Evolutionary conservation across 1,140 invertebrate genomes (phyloP).

Genomic region (Sinonovacula constricta): DNA sequence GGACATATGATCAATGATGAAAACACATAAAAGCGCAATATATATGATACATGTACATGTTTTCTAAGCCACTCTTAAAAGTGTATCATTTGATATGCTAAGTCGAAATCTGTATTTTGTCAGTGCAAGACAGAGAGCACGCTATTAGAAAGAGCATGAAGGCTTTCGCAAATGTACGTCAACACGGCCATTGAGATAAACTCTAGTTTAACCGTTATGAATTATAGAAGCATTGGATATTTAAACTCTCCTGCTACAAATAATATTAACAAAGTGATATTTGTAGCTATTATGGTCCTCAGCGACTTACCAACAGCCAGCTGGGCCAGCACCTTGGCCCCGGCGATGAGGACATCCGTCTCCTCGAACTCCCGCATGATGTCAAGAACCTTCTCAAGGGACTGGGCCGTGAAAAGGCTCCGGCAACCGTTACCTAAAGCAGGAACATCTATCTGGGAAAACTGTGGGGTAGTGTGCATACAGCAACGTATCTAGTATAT

Average conservation of each 20-base stretch:
- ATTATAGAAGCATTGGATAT: no score
- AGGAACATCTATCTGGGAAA: no score
- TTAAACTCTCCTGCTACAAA: neutral
- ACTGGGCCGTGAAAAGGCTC: conserved; percentile 14
- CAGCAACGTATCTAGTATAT: no score
- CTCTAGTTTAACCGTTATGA: no score
- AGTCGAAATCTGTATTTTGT: neutral
- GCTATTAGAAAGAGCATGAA: no score
- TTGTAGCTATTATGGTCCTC: neutral
- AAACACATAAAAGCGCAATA: neutral
- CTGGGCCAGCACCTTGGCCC: conserved; percentile 22
- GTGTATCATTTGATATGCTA: neutral
- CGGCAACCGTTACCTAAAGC: conserved; percentile 33
- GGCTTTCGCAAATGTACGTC: no score
- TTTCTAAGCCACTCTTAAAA: neutral
- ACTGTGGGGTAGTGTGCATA: no score
- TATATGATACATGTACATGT: neutral
- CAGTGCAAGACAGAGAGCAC: neutral
- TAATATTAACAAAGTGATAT: neutral
- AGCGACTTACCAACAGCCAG: conserved; percentile 28
- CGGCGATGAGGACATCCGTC: conserved; percentile 23
- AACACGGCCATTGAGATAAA: no score
- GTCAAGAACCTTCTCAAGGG: conserved; percentile 11
- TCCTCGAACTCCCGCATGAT: conserved; percentile 34
- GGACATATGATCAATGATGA: neutral